Percentiles rank a stretch among this genome's conserved stretches.
These are phyloP conservation scores for Polypterus senegalus DNA, from an alignment of 2,113 vertebrate genomes.

Conservation along the genomic window DNA sequence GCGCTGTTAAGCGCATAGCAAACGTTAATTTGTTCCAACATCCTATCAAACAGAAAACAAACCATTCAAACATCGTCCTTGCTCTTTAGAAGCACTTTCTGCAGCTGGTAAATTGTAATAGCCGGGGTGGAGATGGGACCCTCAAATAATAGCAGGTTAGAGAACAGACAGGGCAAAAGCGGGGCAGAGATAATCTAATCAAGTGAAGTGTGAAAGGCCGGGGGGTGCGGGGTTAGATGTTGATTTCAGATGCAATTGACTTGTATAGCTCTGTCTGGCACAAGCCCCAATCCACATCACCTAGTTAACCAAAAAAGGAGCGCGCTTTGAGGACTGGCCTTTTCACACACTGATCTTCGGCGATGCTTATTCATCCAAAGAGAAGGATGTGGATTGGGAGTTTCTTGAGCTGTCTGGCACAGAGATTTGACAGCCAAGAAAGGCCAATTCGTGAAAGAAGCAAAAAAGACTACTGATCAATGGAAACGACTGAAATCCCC, in stretches of 20 bases:
- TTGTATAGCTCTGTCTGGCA: constrained; percentile 61
- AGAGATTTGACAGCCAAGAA: constrained; percentile 33
- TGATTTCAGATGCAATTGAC: constrained; percentile 53
- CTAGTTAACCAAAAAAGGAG: constrained; percentile 32
- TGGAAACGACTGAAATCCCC: no score
- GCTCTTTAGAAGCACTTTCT: no score
- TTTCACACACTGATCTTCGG: constrained; percentile 46
- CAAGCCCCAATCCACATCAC: constrained; percentile 50
- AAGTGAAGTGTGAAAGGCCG: constrained; percentile 48
- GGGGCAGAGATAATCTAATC: constrained; percentile 53
- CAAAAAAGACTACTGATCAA: neutral
- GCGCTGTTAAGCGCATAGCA: no score
- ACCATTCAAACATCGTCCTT: no score
- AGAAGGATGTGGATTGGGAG: constrained; percentile 48
- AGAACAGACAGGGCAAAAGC: constrained; percentile 14
- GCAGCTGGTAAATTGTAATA: neutral
- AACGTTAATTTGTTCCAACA: no score
- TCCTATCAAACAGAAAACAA: no score
- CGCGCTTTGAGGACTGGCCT: constrained; percentile 48
- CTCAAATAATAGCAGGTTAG: constrained; percentile 29
- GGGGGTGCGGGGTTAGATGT: constrained; percentile 48
- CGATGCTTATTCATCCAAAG: constrained; percentile 28
- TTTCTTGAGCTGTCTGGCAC: constrained; percentile 35
- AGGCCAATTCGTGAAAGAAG: neutral
- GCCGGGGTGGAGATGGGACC: constrained; percentile 12